Base-by-base conservation (phyloP, 2,113 vertebrate species). In the Caranx melampygus region DNA sequence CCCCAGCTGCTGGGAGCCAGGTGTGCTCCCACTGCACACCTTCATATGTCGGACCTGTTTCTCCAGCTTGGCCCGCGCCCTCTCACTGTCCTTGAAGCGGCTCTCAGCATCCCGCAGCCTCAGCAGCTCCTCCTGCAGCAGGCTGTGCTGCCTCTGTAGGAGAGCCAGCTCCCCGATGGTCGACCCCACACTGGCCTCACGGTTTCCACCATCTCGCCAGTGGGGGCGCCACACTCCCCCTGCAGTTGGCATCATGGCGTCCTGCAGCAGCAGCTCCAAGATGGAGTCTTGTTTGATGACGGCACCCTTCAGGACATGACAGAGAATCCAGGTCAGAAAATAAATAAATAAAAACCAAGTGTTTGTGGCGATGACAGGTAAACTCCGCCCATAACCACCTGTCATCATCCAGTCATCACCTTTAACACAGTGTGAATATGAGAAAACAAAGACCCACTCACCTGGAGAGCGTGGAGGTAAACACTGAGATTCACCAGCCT, bases 381-480 rank as follows among this genome's bases (percentile, higher is more conserved):
- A 26, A 26, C 26, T 26, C 26, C 26, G 26, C 26, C 26, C 26
- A 26, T 26, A 26, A 26, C 26, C 26, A 26, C 26, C 1, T 26
- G 26, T 26, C 26, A 26, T 26, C 26, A 26, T 26, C 26, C 26
- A 26, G 26, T 26, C 26, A 26, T 26, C 26, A 26, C 26, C 26
- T 26, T 26, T 26, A 26, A 26, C 26, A 26, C 26, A 26, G 26
- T 26, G 26, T 26, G 26, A 26, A 26, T 26, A 26, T 26, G 26
- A 55, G 16, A 63, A 67, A 49, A 42, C 37, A 42, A 9, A 10
- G 64, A 49, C 11, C 6, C 6, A 82, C 95, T 91, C 2, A 97
- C 97, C 96, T 97, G 97, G 0, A 98, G 94, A 16, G 95, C 93
- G 1, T 97, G 97, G 0, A 98, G 95, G 52, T 96, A 93, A 33